phyloP scores from a whole-genome alignment of 2,113 vertebrate species.

The Neodontobutis hainanensis region DNA sequence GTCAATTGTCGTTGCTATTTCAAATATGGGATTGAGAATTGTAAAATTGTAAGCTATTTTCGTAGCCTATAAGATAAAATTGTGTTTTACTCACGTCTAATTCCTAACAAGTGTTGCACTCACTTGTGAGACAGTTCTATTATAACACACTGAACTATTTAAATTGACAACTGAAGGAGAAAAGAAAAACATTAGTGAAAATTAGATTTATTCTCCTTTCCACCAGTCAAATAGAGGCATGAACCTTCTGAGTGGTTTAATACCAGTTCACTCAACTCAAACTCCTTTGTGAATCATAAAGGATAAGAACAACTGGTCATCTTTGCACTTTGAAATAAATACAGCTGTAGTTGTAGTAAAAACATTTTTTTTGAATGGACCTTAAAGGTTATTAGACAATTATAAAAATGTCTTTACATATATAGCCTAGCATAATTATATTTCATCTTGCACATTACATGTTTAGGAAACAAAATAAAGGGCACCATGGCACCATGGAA shows the following conservation, averaged over 20 bases:
- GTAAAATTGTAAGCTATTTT: no score
- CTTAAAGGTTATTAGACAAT: slow-evolving; percentile 40
- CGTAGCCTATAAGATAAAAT: no score
- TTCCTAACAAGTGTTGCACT: no score
- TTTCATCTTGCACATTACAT: slow-evolving; percentile 60
- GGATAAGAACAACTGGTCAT: slow-evolving; percentile 26
- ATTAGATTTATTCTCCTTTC: slow-evolving; percentile 63
- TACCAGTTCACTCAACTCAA: slow-evolving; percentile 23
- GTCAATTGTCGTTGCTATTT: no score
- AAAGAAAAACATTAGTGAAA: slow-evolving; percentile 26
- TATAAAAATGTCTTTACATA: slow-evolving; percentile 37
- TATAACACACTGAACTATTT: no score
- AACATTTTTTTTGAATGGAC: slow-evolving; percentile 39
- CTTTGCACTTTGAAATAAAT: slow-evolving; percentile 70
- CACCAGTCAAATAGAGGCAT: slow-evolving; percentile 32
- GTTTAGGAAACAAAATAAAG: slow-evolving; percentile 52
- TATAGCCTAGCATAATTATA: slow-evolving; percentile 16
- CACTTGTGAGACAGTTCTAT: no score
- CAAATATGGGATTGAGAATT: no score
- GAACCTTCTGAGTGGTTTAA: slow-evolving; percentile 29
- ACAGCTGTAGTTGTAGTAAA: slow-evolving; percentile 45
- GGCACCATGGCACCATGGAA: slow-evolving; percentile 59
- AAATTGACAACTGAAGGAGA: background rate
- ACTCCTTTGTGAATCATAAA: slow-evolving; percentile 36
- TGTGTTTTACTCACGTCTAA: no score